phyloP scores from a whole-genome alignment of 1,140 invertebrate species.

The Hylaeus volcanicus region DNA sequence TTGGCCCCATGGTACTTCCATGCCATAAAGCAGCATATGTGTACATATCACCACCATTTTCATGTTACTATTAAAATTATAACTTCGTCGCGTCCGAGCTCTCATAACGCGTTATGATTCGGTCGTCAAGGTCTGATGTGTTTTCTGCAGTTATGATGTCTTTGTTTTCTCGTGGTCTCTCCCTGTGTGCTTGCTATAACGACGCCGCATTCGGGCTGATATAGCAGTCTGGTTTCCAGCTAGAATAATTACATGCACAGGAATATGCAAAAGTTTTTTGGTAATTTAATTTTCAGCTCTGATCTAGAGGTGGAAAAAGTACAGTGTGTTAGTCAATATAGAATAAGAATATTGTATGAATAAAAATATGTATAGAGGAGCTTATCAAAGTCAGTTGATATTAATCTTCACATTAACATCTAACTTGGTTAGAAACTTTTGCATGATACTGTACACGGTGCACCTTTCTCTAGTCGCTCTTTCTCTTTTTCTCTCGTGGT shows the following conservation, averaged over 20 bases:
- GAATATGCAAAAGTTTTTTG: conserved; percentile 18
- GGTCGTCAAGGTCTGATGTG: conserved; percentile 67
- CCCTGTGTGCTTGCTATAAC: conserved; percentile 35
- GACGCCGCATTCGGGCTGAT: not conserved
- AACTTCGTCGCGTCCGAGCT: conserved; percentile 60
- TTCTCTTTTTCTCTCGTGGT: conserved; percentile 39
- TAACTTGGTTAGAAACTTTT: too few relatives aligned
- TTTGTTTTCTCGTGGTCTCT: conserved; percentile 68
- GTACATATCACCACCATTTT: conserved; percentile 66
- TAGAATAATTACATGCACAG: conserved; percentile 60
- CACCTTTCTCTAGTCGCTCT: conserved; percentile 12
- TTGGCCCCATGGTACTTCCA: conserved; percentile 3
- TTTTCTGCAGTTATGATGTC: conserved; percentile 70
- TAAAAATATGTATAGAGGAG: too few relatives aligned
- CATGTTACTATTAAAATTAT: conserved; percentile 74
- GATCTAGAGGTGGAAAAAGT: not conserved
- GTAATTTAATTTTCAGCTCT: conserved; percentile 6
- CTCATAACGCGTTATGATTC: conserved; percentile 74
- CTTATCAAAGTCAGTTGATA: too few relatives aligned
- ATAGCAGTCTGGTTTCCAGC: conserved; percentile 54
- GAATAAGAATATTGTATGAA: too few relatives aligned
- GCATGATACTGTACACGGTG: too few relatives aligned
- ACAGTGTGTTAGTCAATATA: too few relatives aligned
- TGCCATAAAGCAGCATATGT: not conserved
- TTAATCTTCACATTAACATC: too few relatives aligned